These are phyloP conservation scores for Ptychodera flava DNA, from an alignment of 35 echinoderm and acorn worm genomes.

Conservation along the genomic window DNA sequence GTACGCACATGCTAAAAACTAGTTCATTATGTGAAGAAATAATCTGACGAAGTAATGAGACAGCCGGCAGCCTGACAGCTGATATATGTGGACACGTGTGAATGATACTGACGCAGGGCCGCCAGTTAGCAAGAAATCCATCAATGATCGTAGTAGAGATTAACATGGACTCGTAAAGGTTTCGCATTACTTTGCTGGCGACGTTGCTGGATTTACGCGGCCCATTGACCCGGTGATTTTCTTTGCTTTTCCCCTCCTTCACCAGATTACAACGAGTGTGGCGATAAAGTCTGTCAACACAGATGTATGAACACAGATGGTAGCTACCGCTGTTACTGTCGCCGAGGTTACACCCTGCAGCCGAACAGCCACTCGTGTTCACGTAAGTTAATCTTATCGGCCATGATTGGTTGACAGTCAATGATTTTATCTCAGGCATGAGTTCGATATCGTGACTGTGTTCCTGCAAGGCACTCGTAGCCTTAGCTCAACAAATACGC, in stretches of 20 bases:
- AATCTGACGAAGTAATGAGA: too few species aligned
- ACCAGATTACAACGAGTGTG: constrained; percentile 93
- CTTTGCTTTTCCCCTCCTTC: neutral
- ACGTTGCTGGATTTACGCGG: neutral
- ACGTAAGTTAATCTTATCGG: constrained; percentile 83
- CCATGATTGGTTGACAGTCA: too few species aligned
- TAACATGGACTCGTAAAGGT: neutral
- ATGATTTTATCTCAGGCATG: too few species aligned
- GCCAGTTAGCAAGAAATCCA: neutral
- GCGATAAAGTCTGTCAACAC: constrained; percentile 62
- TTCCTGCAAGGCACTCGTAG: too few species aligned
- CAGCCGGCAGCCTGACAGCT: too few species aligned
- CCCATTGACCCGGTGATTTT: neutral
- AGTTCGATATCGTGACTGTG: too few species aligned
- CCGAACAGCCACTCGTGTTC: constrained; percentile 54
- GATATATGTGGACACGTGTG: neutral
- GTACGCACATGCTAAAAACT: too few species aligned
- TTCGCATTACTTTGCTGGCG: neutral
- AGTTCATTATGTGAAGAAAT: too few species aligned
- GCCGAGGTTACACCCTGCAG: constrained; percentile 76
- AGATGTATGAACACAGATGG: constrained; percentile 93
- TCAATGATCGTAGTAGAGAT: neutral
- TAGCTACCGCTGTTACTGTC: constrained; percentile 87
- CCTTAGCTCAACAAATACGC: too few species aligned
- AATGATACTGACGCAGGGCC: neutral